phyloP scores from a whole-genome alignment of 2,113 vertebrate species.

The Myotis lucifugus region DNA sequence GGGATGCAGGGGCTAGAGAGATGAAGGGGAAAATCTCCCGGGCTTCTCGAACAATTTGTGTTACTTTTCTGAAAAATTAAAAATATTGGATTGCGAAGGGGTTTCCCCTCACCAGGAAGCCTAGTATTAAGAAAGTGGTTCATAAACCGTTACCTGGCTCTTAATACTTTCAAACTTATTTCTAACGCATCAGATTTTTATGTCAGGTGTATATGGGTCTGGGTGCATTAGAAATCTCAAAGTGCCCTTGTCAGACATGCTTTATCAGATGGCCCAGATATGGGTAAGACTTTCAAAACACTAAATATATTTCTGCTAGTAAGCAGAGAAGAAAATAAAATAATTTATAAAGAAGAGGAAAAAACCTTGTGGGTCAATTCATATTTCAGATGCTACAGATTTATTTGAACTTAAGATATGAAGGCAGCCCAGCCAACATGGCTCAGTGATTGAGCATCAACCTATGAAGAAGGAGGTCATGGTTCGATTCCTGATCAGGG shows the following conservation, averaged over 20 bases:
- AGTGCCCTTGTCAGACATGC: neutral
- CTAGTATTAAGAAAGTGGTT: conserved; percentile 7
- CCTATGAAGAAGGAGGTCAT: too few species aligned
- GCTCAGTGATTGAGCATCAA: too few species aligned
- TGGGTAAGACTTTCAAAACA: neutral
- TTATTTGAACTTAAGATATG: neutral
- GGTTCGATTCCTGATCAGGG: too few species aligned
- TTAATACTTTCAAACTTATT: neutral
- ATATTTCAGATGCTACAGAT: neutral
- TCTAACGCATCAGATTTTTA: neutral
- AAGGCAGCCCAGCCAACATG: neutral
- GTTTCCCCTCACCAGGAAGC: neutral
- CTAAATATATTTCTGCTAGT: conserved; percentile 6
- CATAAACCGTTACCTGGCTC: neutral
- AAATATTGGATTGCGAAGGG: neutral
- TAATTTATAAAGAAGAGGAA: conserved; percentile 2
- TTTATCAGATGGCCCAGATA: neutral
- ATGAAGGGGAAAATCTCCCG: neutral
- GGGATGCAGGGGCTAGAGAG: neutral
- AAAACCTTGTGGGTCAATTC: neutral
- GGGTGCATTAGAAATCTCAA: neutral
- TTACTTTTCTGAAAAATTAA: conserved; percentile 29
- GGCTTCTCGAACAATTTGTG: neutral
- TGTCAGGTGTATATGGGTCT: neutral
- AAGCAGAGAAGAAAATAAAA: neutral